A percentile compares a stretch with the other conserved stretches of the same genome.
Conservation (phyloP, 2,113 vertebrate species). For the Urocitellus parryii region DNA sequence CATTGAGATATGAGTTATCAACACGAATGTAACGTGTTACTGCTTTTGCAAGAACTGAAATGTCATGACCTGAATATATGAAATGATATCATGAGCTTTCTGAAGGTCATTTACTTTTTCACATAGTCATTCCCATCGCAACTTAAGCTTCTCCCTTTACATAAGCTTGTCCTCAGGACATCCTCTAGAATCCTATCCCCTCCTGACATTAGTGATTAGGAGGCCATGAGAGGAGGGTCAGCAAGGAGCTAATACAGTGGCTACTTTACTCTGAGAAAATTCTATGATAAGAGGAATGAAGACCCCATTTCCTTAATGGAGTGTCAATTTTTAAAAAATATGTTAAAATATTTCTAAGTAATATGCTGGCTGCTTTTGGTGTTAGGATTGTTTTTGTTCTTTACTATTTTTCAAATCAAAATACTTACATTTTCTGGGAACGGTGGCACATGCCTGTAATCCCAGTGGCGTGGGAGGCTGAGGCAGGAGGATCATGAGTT, state of each 20-base stretch:
- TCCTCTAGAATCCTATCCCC: not conserved
- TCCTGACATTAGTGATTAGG: conserved; percentile 5
- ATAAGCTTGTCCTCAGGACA: not conserved
- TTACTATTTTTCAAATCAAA: not conserved
- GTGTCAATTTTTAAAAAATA: not conserved
- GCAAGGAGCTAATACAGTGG: conserved; percentile 21
- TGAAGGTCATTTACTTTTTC: conserved; percentile 27
- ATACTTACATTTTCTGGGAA: not conserved
- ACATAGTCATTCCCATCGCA: conserved; percentile 41
- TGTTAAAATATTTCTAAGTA: conserved; percentile 8
- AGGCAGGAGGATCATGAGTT: no score
- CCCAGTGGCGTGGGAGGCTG: no score
- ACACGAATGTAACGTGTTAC: not conserved
- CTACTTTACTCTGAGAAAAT: not conserved
- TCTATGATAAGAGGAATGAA: not conserved
- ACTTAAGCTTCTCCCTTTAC: conserved; percentile 31
- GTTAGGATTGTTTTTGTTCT: conserved; percentile 33
- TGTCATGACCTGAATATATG: not conserved
- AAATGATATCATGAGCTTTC: not conserved
- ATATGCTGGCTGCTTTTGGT: conserved; percentile 29
- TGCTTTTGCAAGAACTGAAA: not conserved
- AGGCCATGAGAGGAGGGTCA: not conserved
- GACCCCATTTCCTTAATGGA: not conserved
- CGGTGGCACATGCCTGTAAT: no score
- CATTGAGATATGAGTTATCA: not conserved